Conservation (phyloP, 2,113 vertebrate genomes). For the Nesoenas mayeri region DNA sequence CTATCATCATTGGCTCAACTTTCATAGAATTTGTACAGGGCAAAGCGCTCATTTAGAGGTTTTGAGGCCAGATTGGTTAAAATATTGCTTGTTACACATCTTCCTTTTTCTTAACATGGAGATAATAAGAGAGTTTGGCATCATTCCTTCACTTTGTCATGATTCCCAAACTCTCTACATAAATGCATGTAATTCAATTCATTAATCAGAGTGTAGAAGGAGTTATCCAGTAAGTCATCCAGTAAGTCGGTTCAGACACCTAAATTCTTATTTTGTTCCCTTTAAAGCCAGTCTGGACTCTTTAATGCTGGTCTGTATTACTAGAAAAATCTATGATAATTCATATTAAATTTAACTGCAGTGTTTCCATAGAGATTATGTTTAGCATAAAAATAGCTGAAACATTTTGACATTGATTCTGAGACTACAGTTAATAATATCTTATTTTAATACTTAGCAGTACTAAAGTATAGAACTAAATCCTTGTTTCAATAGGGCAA, state of each 20-base stretch:
- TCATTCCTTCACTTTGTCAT: neutral
- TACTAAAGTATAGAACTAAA: neutral
- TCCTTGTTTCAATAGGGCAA: neutral
- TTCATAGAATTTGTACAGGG: neutral
- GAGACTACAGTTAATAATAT: neutral
- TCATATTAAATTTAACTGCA: neutral
- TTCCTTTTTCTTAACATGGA: neutral
- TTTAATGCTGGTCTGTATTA: neutral
- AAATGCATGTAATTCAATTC: neutral
- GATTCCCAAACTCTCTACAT: neutral
- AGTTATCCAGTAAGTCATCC: neutral
- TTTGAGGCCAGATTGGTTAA: neutral
- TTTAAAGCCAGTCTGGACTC: neutral
- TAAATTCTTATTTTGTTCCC: neutral
- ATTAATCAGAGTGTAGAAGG: neutral
- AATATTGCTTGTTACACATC: neutral
- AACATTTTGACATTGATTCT: conserved; percentile 31
- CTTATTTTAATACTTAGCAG: neutral
- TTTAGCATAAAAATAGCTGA: conserved; percentile 51
- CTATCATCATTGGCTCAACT: neutral
- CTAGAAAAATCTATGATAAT: neutral
- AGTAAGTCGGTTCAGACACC: neutral
- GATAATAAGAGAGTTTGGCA: neutral
- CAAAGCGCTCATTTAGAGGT: neutral
- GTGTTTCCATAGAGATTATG: conserved; percentile 51